A percentile compares a stretch with the other conserved stretches of the same genome.
These are phyloP conservation scores for Kobus ellipsiprymnus DNA, from an alignment of 2,113 vertebrate genomes.

Conservation along the genomic window DNA sequence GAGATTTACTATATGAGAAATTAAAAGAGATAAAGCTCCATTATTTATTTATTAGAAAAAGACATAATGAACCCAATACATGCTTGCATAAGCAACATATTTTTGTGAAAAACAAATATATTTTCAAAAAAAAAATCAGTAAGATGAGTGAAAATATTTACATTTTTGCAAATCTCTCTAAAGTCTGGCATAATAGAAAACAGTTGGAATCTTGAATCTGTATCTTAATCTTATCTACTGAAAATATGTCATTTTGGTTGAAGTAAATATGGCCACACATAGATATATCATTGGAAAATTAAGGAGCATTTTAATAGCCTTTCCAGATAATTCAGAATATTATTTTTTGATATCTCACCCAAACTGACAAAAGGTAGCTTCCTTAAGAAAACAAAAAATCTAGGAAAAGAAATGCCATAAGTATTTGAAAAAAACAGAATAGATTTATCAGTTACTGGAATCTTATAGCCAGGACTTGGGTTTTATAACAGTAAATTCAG, in stretches of 20 bases:
- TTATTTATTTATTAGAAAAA: background rate
- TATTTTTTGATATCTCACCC: background rate
- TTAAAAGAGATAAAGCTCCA: background rate
- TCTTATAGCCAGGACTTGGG: background rate
- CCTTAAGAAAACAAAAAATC: background rate
- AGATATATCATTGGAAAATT: background rate
- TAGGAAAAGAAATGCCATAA: constrained; percentile 12
- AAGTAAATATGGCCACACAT: background rate
- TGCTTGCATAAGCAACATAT: background rate
- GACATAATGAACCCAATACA: background rate
- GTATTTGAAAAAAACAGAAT: background rate
- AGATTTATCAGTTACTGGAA: background rate
- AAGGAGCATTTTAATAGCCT: background rate
- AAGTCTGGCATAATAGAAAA: background rate
- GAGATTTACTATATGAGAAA: background rate
- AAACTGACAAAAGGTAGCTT: background rate
- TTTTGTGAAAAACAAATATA: background rate
- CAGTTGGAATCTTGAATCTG: background rate
- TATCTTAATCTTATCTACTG: background rate
- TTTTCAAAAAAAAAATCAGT: background rate
- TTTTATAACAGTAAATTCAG: background rate
- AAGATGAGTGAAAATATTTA: background rate
- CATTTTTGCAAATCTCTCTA: background rate
- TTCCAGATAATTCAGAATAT: background rate
- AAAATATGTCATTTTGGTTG: background rate